Conservation (phyloP, 2,797 vertebrate genomes). For the Pangasius larnaudii region DNA sequence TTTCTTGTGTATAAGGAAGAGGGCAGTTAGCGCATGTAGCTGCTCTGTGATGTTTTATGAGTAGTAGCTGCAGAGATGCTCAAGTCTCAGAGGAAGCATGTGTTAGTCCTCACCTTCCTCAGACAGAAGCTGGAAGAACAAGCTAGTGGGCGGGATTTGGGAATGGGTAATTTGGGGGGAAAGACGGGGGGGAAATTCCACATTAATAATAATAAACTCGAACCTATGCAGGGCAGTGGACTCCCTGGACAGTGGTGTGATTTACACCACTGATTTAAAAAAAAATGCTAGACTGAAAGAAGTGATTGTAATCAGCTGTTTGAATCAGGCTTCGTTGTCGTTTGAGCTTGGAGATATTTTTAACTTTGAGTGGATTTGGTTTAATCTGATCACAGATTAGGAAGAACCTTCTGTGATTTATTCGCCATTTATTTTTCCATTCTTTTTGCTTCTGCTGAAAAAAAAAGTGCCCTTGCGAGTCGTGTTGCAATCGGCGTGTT, state of each 20-base stretch:
- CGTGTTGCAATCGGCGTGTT: constrained; percentile 14
- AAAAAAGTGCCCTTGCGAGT: background rate
- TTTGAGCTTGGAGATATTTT: background rate
- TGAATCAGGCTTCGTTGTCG: background rate
- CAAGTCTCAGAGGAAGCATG: background rate
- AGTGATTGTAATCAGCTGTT: background rate
- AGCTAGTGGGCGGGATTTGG: background rate
- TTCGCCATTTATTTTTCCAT: background rate
- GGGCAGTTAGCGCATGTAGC: too few species aligned
- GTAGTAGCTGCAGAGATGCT: background rate
- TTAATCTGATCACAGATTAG: background rate
- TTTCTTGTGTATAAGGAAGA: background rate
- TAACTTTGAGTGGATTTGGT: background rate
- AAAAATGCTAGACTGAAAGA: background rate
- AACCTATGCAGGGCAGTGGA: background rate
- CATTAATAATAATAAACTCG: background rate
- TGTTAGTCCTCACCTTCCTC: background rate
- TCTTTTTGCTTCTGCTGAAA: background rate
- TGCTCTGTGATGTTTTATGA: background rate
- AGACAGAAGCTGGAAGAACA: background rate
- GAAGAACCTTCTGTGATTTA: background rate
- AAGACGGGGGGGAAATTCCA: background rate
- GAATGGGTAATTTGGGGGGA: background rate
- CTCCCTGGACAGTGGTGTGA: background rate
- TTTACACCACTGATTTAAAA: background rate